These are phyloP conservation scores for Crocodylus rhombifer DNA, from an alignment of 2,797 vertebrate species.

Conservation along the genomic window DNA sequence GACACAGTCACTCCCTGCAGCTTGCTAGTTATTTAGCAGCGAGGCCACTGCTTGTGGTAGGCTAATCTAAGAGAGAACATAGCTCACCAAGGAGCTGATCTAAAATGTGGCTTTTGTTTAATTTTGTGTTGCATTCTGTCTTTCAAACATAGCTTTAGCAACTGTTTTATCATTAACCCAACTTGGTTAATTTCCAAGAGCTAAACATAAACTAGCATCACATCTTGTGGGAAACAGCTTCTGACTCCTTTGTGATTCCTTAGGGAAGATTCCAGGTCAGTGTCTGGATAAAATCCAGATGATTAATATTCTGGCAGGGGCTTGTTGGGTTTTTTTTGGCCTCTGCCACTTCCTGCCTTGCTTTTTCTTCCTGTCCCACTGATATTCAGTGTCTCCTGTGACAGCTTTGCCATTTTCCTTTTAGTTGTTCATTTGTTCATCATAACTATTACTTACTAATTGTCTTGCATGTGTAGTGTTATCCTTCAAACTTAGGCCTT, in stretches of 20 bases:
- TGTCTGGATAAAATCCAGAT: neutral
- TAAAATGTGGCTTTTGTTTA: slow-evolving; percentile 39
- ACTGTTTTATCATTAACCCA: slow-evolving; percentile 41
- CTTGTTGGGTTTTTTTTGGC: neutral
- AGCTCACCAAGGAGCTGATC: slow-evolving; percentile 19
- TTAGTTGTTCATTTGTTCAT: neutral
- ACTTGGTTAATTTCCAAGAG: slow-evolving; percentile 22
- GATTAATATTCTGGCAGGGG: neutral
- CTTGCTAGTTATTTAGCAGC: neutral
- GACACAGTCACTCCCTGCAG: neutral
- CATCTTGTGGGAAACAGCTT: slow-evolving; percentile 46
- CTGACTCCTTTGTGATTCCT: slow-evolving; percentile 14
- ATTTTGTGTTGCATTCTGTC: slow-evolving; percentile 29
- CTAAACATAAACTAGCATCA: neutral
- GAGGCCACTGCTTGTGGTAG: neutral
- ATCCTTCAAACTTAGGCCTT: neutral
- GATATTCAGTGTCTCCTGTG: neutral
- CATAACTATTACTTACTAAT: neutral
- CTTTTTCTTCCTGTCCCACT: neutral
- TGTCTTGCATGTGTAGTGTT: neutral
- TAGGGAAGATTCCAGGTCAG: neutral
- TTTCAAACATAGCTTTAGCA: slow-evolving; percentile 21
- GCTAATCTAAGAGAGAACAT: neutral
- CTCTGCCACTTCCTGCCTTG: neutral
- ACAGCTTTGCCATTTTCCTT: neutral